A percentile compares a stretch with the other conserved stretches of the same genome.
These are phyloP conservation scores for Okamejei kenojei DNA, from an alignment of 2,797 vertebrate genomes.

Conservation along the genomic window DNA sequence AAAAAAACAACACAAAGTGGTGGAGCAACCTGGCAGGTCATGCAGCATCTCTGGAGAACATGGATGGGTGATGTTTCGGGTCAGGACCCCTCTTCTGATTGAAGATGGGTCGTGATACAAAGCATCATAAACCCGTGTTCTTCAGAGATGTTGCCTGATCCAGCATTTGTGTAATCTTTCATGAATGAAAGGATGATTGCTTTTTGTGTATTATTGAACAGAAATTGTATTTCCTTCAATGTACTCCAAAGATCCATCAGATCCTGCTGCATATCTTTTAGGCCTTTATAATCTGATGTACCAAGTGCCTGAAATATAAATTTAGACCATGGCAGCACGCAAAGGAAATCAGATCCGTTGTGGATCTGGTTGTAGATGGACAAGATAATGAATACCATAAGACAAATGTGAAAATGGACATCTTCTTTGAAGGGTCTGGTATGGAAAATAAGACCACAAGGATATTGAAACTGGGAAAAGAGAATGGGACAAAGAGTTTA, in stretches of 20 bases:
- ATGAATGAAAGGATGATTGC: not conserved
- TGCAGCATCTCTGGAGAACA: too few relatives aligned
- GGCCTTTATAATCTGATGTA: too few relatives aligned
- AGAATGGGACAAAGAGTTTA: not conserved
- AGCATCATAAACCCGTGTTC: too few relatives aligned
- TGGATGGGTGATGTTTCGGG: too few relatives aligned
- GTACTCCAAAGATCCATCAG: not conserved
- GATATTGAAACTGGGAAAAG: not conserved
- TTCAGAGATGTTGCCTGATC: too few relatives aligned
- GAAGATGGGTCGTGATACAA: too few relatives aligned
- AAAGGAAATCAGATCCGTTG: not conserved
- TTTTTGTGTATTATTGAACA: not conserved
- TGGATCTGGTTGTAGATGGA: not conserved
- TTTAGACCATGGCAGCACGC: not conserved
- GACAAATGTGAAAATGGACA: not conserved
- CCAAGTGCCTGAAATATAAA: too few relatives aligned
- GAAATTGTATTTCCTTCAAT: not conserved
- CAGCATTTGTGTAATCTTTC: too few relatives aligned
- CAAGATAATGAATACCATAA: not conserved
- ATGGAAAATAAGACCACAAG: not conserved
- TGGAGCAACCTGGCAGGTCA: too few relatives aligned
- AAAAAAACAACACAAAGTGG: too few relatives aligned
- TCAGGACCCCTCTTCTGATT: too few relatives aligned
- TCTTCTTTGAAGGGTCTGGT: not conserved
- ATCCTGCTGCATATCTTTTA: too few relatives aligned